These are phyloP conservation scores for Macrocentrus cingulum DNA, from an alignment of 1,140 invertebrate genomes.

Conservation along the genomic window DNA sequence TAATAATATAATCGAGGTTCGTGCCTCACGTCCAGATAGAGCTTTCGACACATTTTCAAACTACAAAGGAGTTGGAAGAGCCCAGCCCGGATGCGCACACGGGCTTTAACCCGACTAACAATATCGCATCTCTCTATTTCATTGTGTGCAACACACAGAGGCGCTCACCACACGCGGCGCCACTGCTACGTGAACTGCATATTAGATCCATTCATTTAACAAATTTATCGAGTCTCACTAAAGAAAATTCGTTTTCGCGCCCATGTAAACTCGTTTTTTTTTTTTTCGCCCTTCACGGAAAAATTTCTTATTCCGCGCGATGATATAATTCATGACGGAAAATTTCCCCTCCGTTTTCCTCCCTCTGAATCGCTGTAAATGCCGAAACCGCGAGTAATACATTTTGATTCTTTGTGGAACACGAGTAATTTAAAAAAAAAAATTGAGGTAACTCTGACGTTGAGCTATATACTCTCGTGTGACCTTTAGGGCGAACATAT, in stretches of 20 bases:
- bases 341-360: background rate
- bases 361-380: background rate
- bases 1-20: constrained; percentile 22
- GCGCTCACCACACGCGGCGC: too few species aligned
- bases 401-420: background rate
- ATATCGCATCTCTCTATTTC: constrained; percentile 5
- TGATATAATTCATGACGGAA: background rate
- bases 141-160: background rate
- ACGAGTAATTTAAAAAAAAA: background rate
- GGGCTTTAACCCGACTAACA: constrained; percentile 12
- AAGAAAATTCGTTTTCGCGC: background rate
- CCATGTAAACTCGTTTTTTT: background rate
- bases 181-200: constrained; percentile 8
- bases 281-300: constrained; percentile 7
- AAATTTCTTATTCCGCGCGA: constrained; percentile 5
- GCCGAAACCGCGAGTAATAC: background rate
- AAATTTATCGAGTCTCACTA: constrained; percentile 12
- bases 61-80: constrained; percentile 10
- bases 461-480: constrained; percentile 4
- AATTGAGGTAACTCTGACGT: too few species aligned
- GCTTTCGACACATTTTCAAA: constrained; percentile 4
- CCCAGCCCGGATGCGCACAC: background rate
- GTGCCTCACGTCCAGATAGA: constrained; percentile 2
- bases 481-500: too few species aligned
- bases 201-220: constrained; percentile 20